Evolutionary conservation across 2,888 invertebrate genomes (phyloP), one percentile per base, ranked within the genome.

Genomic region (Silvanus unidentatus): DNA sequence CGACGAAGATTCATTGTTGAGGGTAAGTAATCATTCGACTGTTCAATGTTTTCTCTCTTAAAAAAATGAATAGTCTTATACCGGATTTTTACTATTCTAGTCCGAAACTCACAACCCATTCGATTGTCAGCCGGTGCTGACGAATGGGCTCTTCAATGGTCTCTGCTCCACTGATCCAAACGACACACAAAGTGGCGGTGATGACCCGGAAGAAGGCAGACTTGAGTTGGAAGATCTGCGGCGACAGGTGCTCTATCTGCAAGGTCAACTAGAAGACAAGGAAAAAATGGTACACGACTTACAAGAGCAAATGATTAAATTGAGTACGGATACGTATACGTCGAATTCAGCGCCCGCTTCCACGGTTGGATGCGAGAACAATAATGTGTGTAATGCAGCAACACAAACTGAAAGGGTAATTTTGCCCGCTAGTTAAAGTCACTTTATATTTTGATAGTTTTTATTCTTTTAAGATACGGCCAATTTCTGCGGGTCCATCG

Each of bases 21-120:
- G 80, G 83, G 83, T 84, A 78, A 79, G 82, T 77, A 40, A 44
- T 22, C 22, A 3, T 22, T 22, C 22, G 22, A n/a, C 11, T 37
- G 1, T 29, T 43, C 43, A 32, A 5, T 36, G 22, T 34, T 37
- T 12, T 37, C 29, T 42, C 11, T 35, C 16, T 36, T 38, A 12
- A 32, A 32, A 9, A 5, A 8, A 22, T 8, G 14, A 29, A 43
- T 8, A 2, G 11, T 10, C 6, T 32, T 29, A 13, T 11, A n/a
- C n/a, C n/a, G 39, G 5, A 13, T 22, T 6, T 57, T n/a, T n/a
- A n/a, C n/a, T 45, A 37, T 45, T 58, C 71, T 73, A 88, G 88
- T 84, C 86, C 69, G 88, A 88, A 76, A 86, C 88, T 81, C 85
- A 86, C 81, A 88, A 87, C 83, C 87, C 88, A 80, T 88, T 89